phyloP scores from a whole-genome alignment of 2,888 invertebrate species.

The Tenthredo distinguenda region DNA sequence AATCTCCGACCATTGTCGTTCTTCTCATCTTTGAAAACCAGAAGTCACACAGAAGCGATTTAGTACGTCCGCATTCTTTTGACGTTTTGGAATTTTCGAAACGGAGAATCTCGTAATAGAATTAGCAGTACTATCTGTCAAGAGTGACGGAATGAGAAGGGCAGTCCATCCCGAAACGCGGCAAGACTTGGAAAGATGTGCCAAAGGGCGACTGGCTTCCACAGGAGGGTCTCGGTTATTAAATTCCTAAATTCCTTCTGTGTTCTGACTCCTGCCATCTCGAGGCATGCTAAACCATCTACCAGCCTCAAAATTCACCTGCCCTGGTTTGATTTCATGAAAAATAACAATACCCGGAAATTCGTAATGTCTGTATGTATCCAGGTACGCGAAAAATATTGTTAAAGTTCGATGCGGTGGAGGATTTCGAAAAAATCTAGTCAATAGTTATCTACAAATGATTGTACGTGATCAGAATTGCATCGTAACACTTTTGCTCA shows the following conservation, averaged over 20 bases:
- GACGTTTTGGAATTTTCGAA: constrained; percentile 27
- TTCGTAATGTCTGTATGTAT: neutral
- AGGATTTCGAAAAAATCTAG: too few relatives aligned
- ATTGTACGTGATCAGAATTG: neutral
- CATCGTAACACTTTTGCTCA: neutral
- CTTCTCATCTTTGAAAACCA: neutral
- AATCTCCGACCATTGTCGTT: neutral
- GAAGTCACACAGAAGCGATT: neutral
- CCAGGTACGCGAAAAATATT: neutral
- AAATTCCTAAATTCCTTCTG: constrained; percentile 55
- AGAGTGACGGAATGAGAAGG: constrained; percentile 37
- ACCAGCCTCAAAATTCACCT: neutral
- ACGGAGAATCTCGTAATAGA: constrained; percentile 22
- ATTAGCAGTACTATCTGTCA: constrained; percentile 32
- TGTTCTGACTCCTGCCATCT: constrained; percentile 32
- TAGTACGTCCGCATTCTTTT: neutral
- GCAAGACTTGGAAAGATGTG: constrained; percentile 19
- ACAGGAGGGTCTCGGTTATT: constrained; percentile 51
- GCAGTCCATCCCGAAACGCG: constrained; percentile 30
- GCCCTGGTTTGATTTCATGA: neutral
- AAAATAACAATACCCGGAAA: neutral
- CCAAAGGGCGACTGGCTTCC: neutral
- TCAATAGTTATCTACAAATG: neutral
- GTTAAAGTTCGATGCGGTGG: too few relatives aligned
- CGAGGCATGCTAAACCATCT: neutral